A percentile compares a stretch with the other conserved stretches of the same genome.
phyloP scores from a whole-genome alignment of 2,113 vertebrate species.

The Coregonus clupeaformis region DNA sequence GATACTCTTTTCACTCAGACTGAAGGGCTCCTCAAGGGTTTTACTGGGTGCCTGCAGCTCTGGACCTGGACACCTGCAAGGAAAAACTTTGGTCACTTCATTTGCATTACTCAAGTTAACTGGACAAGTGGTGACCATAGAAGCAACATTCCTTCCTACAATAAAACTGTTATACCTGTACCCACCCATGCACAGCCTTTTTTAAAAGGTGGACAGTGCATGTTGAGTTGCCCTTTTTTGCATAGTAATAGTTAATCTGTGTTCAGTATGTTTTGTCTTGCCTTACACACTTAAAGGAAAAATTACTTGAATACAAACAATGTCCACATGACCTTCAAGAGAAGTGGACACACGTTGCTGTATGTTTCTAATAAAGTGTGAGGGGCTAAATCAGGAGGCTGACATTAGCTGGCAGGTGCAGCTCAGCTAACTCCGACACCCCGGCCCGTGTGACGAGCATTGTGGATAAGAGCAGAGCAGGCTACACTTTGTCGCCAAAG shows the following conservation, averaged over 20 bases:
- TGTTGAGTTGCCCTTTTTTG: neutral
- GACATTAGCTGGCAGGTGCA: conserved; percentile 71
- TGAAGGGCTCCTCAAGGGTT: conserved; percentile 27
- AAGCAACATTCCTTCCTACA: neutral
- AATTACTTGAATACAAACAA: neutral
- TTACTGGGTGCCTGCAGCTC: conserved; percentile 38
- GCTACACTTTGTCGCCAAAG: conserved; percentile 5
- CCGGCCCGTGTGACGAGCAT: neutral
- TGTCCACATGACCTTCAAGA: neutral
- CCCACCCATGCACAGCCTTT: too few relatives aligned
- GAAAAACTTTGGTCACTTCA: neutral
- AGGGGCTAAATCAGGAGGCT: conserved; percentile 60
- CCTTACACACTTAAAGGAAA: neutral
- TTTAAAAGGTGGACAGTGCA: too few relatives aligned
- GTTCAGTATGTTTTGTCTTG: neutral
- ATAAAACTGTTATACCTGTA: neutral
- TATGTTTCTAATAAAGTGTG: conserved; percentile 36
- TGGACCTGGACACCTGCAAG: conserved; percentile 51
- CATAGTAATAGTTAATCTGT: neutral
- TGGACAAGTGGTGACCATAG: neutral
- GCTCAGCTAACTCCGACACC: conserved; percentile 36
- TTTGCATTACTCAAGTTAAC: neutral
- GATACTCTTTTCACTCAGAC: conserved; percentile 30
- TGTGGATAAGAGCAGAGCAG: conserved; percentile 15
- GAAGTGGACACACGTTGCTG: neutral